A percentile compares a stretch with the other conserved stretches of the same genome.
phyloP scores from a whole-genome alignment of 2,797 vertebrate genomes.

The Gallirallus australis region DNA sequence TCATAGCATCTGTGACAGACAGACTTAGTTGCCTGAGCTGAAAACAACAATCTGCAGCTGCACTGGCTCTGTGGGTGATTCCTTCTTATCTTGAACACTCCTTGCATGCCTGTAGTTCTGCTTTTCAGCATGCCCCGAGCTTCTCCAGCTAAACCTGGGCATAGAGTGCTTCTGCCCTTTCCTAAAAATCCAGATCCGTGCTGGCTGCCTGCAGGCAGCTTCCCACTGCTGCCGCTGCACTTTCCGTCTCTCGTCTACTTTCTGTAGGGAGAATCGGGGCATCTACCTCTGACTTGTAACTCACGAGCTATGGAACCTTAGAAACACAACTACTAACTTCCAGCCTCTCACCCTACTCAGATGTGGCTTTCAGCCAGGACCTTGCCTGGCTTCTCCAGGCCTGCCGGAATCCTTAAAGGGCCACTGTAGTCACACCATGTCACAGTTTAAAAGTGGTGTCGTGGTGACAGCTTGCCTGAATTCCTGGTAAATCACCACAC shows the following conservation, averaged over 20 bases:
- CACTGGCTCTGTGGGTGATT: neutral
- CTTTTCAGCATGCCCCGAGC: neutral
- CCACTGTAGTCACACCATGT: neutral
- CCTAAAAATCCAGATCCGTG: neutral
- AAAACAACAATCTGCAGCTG: neutral
- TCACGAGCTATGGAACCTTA: neutral
- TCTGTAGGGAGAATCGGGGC: rapidly evolving
- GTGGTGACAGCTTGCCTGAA: neutral
- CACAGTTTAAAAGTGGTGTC: neutral
- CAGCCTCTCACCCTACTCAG: neutral
- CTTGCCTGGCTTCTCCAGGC: neutral
- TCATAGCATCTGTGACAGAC: neutral
- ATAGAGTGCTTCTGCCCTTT: neutral
- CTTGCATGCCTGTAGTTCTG: neutral
- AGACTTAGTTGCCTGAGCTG: neutral
- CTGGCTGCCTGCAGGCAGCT: neutral
- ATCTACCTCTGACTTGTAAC: neutral
- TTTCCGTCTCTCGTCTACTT: neutral
- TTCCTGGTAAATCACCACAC: neutral
- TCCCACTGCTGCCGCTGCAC: neutral
- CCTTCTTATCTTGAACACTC: neutral
- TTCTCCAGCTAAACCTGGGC: neutral
- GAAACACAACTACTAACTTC: neutral
- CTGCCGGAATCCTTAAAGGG: neutral
- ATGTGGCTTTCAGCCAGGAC: neutral